These are phyloP conservation scores for Melanotaenia trifasciata DNA, from an alignment of 2,797 vertebrate genomes.

Conservation along the genomic window DNA sequence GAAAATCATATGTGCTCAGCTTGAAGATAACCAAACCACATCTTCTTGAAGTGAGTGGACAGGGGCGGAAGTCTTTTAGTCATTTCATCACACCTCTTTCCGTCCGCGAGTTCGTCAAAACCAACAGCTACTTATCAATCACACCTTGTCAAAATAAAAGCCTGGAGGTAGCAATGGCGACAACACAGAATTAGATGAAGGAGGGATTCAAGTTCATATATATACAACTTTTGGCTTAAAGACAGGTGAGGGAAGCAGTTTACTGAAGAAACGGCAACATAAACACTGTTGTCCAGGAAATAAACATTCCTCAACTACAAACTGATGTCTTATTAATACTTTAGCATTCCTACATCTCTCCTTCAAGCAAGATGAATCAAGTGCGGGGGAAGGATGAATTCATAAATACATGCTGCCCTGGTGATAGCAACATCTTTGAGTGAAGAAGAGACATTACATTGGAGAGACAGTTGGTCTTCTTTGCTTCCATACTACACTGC, in stretches of 20 bases:
- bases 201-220: not conserved
- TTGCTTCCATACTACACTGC: not conserved
- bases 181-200: not conserved
- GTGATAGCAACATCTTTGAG: conserved; percentile 27
- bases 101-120: not conserved
- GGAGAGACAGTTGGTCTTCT: not conserved
- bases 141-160: not conserved
- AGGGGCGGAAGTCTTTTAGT: not conserved
- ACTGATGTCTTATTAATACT: conserved; percentile 46
- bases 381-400: conserved; percentile 25
- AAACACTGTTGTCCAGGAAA: conserved; percentile 39
- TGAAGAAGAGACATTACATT: not conserved
- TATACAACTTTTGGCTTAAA: too few species aligned
- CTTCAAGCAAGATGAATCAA: conserved; percentile 46
- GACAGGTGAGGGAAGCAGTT: not conserved
- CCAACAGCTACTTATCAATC: not conserved
- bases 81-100: not conserved
- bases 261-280: conserved; percentile 32
- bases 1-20: not conserved
- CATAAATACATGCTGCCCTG: conserved; percentile 42
- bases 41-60: not conserved
- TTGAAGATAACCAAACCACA: not conserved
- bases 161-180: not conserved
- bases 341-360: conserved; percentile 33
- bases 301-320: conserved; percentile 42